Conservation (phyloP, 1,140 invertebrate genomes). For the Drosophila melanogaster region DNA sequence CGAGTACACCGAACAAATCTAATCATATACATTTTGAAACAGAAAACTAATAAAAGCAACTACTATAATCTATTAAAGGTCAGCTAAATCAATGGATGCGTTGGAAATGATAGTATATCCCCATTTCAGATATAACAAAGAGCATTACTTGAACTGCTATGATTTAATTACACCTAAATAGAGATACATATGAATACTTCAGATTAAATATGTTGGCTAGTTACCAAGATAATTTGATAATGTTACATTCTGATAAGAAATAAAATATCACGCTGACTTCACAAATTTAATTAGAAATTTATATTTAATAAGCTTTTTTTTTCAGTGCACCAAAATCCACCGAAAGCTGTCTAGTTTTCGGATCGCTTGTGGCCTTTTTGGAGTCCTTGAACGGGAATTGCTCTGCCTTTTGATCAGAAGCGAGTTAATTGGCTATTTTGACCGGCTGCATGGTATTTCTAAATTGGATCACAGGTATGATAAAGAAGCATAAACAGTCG, state of each 20-base stretch:
- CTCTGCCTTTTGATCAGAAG: conserved; percentile 33
- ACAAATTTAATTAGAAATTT: too few species aligned
- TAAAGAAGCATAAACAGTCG: conserved; percentile 1
- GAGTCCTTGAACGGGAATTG: conserved; percentile 39
- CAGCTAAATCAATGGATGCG: too few species aligned
- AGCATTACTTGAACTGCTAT: too few species aligned
- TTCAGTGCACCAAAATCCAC: conserved; percentile 8
- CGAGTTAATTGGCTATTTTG: conserved; percentile 39
- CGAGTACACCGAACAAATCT: conserved; percentile 19
- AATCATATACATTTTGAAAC: neutral
- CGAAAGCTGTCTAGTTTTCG: conserved; percentile 14
- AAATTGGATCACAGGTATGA: conserved; percentile 45
- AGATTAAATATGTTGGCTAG: too few species aligned
- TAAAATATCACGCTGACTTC: too few species aligned
- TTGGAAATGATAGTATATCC: too few species aligned
- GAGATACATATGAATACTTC: too few species aligned
- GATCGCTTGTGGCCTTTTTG: conserved; percentile 22
- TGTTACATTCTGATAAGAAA: too few species aligned
- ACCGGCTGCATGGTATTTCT: conserved; percentile 23
- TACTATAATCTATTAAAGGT: too few species aligned
- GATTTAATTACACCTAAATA: too few species aligned
- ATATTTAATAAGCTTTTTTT: neutral
- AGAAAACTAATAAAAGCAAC: neutral
- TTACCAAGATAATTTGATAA: too few species aligned
- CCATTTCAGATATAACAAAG: too few species aligned